Evolutionary conservation across 2,797 vertebrate species (phyloP).

Genomic region (Schizopygopsis malacanthus): DNA sequence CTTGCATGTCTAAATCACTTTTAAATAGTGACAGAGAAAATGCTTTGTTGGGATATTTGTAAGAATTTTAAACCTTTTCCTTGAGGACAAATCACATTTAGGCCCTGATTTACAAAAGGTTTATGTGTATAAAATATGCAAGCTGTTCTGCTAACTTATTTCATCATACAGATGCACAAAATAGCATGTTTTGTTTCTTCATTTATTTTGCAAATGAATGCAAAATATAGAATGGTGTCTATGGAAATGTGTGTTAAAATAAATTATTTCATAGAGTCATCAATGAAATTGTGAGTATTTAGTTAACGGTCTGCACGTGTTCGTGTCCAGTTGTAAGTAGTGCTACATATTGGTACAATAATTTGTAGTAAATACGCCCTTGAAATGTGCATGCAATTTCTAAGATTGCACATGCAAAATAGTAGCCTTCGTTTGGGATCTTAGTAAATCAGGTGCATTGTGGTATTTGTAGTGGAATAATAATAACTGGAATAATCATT

Average conservation of each 20-base stretch:
- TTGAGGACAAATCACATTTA: not conserved
- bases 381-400: not conserved
- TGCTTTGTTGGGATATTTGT: not conserved
- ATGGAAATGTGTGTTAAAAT: not conserved
- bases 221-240: not conserved
- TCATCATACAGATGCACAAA: not conserved
- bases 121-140: not conserved
- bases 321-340: not conserved
- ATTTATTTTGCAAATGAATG: not conserved
- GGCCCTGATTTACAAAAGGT: not conserved
- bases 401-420: not conserved
- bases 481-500: not conserved
- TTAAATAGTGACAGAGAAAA: conserved; percentile 4
- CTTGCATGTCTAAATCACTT: conserved; percentile 19
- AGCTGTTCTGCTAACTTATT: not conserved
- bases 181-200: not conserved
- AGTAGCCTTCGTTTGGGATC: not conserved
- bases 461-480: not conserved
- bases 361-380: not conserved
- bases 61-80: not conserved
- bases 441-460: conserved; percentile 2
- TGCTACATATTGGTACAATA: not conserved
- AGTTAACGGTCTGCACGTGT: not conserved
- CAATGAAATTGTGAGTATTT: not conserved
- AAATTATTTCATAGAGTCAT: not conserved